phyloP scores from a whole-genome alignment of 2,113 vertebrate species.

The Alexandromys fortis region DNA sequence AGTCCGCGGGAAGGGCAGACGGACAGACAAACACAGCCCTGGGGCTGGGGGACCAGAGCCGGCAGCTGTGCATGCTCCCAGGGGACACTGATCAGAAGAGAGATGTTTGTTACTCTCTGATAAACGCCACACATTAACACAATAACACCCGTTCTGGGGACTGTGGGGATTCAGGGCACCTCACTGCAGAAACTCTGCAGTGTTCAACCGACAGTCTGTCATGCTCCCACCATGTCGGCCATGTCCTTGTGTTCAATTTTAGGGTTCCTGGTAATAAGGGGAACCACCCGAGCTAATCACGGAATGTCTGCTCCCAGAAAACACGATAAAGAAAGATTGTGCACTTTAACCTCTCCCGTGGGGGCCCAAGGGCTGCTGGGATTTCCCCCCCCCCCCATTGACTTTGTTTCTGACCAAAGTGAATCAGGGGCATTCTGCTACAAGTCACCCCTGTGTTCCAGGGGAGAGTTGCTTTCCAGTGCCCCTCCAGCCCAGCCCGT shows the following conservation, averaged over 20 bases:
- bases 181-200: slow-evolving; percentile 82
- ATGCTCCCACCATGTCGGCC: slow-evolving; percentile 78
- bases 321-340: slow-evolving; percentile 74
- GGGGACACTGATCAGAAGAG: slow-evolving; percentile 75
- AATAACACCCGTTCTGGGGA: slow-evolving; percentile 79
- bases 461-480: slow-evolving; percentile 25
- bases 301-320: slow-evolving; percentile 77
- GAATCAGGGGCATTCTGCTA: slow-evolving; percentile 67
- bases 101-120: slow-evolving; percentile 84
- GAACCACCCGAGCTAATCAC: slow-evolving; percentile 72
- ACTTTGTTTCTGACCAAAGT: slow-evolving; percentile 81
- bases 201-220: slow-evolving; percentile 73
- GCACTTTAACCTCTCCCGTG: slow-evolving; percentile 81
- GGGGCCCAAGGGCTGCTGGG: slow-evolving; percentile 77
- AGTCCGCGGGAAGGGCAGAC: background rate
- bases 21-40: background rate
- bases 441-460: slow-evolving; percentile 35
- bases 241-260: slow-evolving; percentile 77
- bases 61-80: slow-evolving; percentile 48
- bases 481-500: background rate
- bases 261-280: slow-evolving; percentile 71
- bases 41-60: slow-evolving; percentile 25
- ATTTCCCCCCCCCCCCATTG: background rate
- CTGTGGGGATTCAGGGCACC: slow-evolving; percentile 80
- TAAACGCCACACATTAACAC: slow-evolving; percentile 85